A percentile compares a stretch with the other conserved stretches of the same genome.
phyloP scores from a whole-genome alignment of 1,140 invertebrate genomes.

The Anastrepha obliqua region DNA sequence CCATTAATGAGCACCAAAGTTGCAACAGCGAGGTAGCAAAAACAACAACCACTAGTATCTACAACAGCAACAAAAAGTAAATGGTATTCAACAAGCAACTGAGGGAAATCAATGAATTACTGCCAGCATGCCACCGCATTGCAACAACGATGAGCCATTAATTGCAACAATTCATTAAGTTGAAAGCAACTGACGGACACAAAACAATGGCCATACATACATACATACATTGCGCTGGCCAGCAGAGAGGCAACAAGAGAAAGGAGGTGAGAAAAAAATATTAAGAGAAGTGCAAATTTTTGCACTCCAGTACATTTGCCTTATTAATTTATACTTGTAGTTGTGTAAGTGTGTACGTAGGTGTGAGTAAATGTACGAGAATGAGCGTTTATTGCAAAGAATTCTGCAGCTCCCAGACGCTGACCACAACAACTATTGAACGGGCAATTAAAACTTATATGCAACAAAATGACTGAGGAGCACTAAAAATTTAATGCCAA shows the following conservation, averaged over 20 bases:
- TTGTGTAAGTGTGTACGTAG: too few relatives aligned
- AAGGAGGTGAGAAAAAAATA: background rate
- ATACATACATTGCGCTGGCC: background rate
- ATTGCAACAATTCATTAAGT: constrained; percentile 49
- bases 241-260: background rate
- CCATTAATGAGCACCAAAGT: constrained; percentile 40
- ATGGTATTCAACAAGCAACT: constrained; percentile 23
- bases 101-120: constrained; percentile 49
- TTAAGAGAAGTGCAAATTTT: constrained; percentile 37
- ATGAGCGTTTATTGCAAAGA: background rate
- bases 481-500: constrained; percentile 19
- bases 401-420: background rate
- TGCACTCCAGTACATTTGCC: background rate
- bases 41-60: background rate
- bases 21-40: constrained; percentile 9
- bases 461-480: background rate
- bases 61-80: background rate
- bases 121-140: constrained; percentile 48
- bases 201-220: background rate
- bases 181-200: constrained; percentile 49
- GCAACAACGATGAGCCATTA: constrained; percentile 44
- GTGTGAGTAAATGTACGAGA: background rate
- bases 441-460: background rate
- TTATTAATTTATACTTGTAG: constrained; percentile 34
- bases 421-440: background rate